Evolutionary conservation across 53 echinoderm and acorn worm species (phyloP).

Genomic region (Astropecten irregularis): DNA sequence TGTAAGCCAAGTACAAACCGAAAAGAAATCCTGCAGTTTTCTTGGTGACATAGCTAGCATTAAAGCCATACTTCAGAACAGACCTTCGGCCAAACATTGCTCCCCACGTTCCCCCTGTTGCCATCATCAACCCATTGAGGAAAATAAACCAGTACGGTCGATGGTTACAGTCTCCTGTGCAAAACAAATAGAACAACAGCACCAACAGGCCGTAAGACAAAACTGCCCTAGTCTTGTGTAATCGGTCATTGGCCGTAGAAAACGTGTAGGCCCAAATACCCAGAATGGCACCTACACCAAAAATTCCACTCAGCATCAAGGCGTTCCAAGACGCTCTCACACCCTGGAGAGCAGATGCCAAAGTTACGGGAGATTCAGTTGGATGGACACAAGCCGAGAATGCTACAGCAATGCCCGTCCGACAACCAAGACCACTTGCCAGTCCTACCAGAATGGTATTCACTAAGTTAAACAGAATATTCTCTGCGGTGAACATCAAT

Average conservation of each 20-base stretch:
- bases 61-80: not conserved
- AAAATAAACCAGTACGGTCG: not conserved
- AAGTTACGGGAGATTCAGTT: not conserved
- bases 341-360: not conserved
- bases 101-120: not conserved
- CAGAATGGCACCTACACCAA: not conserved
- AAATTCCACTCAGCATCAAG: not conserved
- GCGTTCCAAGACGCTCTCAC: not conserved
- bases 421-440: not conserved
- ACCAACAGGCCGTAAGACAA: too few relatives aligned
- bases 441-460: not conserved
- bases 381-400: slow-evolving; percentile 10
- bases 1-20: not conserved
- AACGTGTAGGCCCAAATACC: not conserved
- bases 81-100: not conserved
- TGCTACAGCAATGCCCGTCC: slow-evolving; percentile 22
- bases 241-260: not conserved
- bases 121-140: not conserved
- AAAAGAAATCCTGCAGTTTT: not conserved
- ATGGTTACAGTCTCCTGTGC: not conserved
- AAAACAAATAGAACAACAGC: not conserved
- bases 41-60: slow-evolving; percentile 1
- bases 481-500: not conserved
- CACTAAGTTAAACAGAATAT: not conserved
- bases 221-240: not conserved